Conservation (phyloP, 92 coral and sea anemone species). For the Palythoa grandis region DNA sequence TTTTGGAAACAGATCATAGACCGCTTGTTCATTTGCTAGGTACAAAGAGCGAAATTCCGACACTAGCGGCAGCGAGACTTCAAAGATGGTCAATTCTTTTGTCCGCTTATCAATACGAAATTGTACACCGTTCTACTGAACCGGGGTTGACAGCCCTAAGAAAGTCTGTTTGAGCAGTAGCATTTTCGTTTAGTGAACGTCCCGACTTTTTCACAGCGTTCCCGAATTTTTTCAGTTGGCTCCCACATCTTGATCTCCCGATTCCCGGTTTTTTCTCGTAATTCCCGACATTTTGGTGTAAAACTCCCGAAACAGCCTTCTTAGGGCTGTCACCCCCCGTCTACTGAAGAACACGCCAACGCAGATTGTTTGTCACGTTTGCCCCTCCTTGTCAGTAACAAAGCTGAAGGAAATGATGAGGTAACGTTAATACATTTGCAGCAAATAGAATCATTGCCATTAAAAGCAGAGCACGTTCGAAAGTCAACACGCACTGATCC, state of each 20-base stretch:
- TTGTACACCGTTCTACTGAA: constrained; percentile 18
- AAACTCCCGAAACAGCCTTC: too few relatives aligned
- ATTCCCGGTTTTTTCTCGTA: too few relatives aligned
- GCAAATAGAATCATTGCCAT: constrained; percentile 27
- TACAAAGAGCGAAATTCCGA: constrained; percentile 36
- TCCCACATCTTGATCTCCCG: too few relatives aligned
- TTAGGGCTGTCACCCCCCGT: too few relatives aligned
- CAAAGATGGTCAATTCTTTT: constrained; percentile 57
- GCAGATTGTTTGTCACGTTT: constrained; percentile 21
- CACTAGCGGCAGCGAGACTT: constrained; percentile 24
- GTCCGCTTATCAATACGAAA: constrained; percentile 31
- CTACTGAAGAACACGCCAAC: too few relatives aligned
- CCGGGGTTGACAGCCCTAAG: not conserved
- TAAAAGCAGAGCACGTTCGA: not conserved
- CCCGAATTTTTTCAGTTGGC: too few relatives aligned
- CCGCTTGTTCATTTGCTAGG: constrained; percentile 50
- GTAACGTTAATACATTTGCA: not conserved
- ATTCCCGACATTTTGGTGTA: too few relatives aligned
- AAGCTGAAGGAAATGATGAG: not conserved
- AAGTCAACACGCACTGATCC: constrained; percentile 22
- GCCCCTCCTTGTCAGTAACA: constrained; percentile 6
- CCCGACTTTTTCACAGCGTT: too few relatives aligned
- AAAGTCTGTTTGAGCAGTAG: not conserved
- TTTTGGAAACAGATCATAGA: constrained; percentile 60
- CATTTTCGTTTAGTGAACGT: not conserved